Evolutionary conservation across 2,888 invertebrate species (phyloP), one percentile per base, ranked within the genome.

Genomic region (Cryptus viduatorius): DNA sequence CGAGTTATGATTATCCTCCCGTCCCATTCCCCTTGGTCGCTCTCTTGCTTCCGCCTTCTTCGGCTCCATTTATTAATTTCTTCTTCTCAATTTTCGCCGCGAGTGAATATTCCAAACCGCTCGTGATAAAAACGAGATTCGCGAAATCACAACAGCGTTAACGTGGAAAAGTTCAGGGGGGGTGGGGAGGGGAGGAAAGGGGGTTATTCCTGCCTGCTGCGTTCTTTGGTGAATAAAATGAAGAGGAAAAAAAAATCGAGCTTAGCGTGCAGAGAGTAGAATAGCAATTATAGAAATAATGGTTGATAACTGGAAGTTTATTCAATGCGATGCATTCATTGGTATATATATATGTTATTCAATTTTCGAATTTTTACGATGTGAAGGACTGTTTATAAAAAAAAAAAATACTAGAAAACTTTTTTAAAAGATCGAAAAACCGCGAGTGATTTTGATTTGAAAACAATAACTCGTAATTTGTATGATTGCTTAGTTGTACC

Each of bases 1-100:
- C 77, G 61, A 53, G 77, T 83, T 80, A 83, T 86, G 86, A 87
- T 85, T 88, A 87, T 86, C 85, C 87, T 85, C 78, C 64, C 79
- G 67, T 81, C 56, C 24, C 71, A 16, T 75, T 78, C 53, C 69
- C 56, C 50, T 48, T 46, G 12, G 53, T 67, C 50, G 8, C 37
- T 37, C 29, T 50, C 56, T 16, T 50, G 73, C n/a, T 16, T 31
- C 37, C 67, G 24, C 46, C 50, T 64, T 78, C 76, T 53, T 75
- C 80, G 73, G 77, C 73, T 84, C 69, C 67, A 83, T 83, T 86
- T 82, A 80, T 73, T 84, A 71, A 75, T 86, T 79, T 79, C 69
- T 77, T 73, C 69, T 42, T 81, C 72, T 77, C 69, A 59, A 78
- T 79, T 85, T 79, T 29, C 37, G 50, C 68, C 56, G 16, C 56